Evolutionary conservation across 2,797 vertebrate genomes (phyloP), one percentile per base, ranked within the genome.

Genomic region (Brotula barbata): DNA sequence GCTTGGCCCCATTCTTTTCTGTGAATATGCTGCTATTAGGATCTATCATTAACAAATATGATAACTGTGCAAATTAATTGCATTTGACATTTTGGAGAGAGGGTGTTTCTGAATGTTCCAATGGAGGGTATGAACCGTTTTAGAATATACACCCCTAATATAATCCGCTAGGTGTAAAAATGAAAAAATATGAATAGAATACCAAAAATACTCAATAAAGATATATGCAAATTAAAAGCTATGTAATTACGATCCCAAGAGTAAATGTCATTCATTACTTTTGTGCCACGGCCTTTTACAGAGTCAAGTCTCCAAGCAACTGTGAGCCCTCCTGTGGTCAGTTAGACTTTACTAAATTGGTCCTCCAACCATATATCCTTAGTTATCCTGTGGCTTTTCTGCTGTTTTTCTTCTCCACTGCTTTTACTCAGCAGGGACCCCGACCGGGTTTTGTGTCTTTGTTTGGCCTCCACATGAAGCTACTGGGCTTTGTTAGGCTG

Each of bases 391-490:
- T 44, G 31, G 31, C 78, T 64, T 42, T 34, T 61, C n/a, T 60
- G 54, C 56, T 70, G 67, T 63, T 44, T 60, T 70, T 62, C 80
- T 69, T 42, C 58, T 48, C 49, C 15, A 64, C 63, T 72, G 60
- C 58, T 70, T 55, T 56, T 68, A 21, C 71, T 71, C 71, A 23
- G 62, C 51, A 2, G 39, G 75, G 72, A 76, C 78, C 79, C 82
- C 85, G 68, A 71, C 82, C 0, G 64, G 65, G 74, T 73, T 85
- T 78, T 77, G 81, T 78, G 72, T 69, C 81, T 87, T 88, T 88
- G 84, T 87, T 66, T 33, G 68, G 64, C 67, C 82, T 69, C 83
- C 0, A 16, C 80, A 23, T 82, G 80, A 77, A 80, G 79, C 78
- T 73, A 69, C 80, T 58, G 67, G 61, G 44, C 80, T 86, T 89